Evolutionary conservation across 2,888 invertebrate genomes (phyloP), one percentile per base, ranked within the genome.

Genomic region (Epinotia demarniana): DNA sequence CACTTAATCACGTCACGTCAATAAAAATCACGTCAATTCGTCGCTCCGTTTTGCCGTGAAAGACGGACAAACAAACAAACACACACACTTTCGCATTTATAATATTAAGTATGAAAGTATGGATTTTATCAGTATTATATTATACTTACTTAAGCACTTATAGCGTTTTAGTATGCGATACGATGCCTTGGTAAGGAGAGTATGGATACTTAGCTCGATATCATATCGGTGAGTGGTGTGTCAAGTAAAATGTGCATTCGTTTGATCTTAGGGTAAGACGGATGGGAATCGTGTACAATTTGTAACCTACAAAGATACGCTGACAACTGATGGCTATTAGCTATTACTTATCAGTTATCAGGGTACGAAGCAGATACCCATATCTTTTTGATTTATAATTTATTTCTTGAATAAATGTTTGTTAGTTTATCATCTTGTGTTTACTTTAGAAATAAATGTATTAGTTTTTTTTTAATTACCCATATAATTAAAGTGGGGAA

Each of bases 241-340:
- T 58, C 58, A 58, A 43, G 67, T 57, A 13, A 58, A 66, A 67
- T 23, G 4, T 19, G 19, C 58, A 58, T 19, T 58, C 5, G 12
- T 46, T 46, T 23, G 9, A 5, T 12, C 19, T 23, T 46, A 46
- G 39, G 13, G 3, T 19, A 16, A 58, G n/a, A 11, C 27, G 3
- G 68, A 43, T 43, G 43, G 57, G 43, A 69, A 49, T 49, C 58
- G 57, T 63, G 63, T 57, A 57, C 9, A 49, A 46, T 57, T 63
- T 69, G 55, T 69, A 69, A 74, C 27, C 18, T 69, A 69, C 46
- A 53, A 55, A 43, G 62, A 68, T 62, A 58, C 43, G 27, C 13
- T 0, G 23, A n/a, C 43, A 57, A 73, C 63, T 63, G 33, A 73
- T 23, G 53, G 23, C 33, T 16, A 49, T 27, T 27, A 27, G 23